Evolutionary conservation across 2,888 invertebrate species (phyloP).

Genomic region (Marronus borbonicus): DNA sequence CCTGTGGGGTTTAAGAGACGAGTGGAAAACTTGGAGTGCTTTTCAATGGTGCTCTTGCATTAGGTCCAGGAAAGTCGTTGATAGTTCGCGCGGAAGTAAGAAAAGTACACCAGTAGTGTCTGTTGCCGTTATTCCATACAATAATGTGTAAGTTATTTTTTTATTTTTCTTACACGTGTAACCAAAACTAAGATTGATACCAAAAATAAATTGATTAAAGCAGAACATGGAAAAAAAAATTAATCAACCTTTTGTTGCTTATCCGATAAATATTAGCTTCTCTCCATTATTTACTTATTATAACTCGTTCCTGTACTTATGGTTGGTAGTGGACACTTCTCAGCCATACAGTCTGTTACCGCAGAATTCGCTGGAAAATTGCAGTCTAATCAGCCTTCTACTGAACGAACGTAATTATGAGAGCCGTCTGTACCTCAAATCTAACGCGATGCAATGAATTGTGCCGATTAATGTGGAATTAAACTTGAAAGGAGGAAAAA

Average conservation of each 20-base stretch:
- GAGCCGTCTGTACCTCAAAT: background rate
- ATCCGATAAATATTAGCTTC: no score
- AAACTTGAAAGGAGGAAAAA: slow-evolving; percentile 10
- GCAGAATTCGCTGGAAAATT: slow-evolving; percentile 28
- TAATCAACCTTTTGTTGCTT: background rate
- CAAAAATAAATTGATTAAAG: background rate
- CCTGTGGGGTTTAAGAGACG: slow-evolving; percentile 61
- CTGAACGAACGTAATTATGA: slow-evolving; percentile 30
- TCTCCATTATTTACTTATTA: no score
- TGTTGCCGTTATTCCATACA: slow-evolving; percentile 62
- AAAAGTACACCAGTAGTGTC: slow-evolving; percentile 63
- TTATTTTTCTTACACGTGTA: background rate
- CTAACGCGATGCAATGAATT: slow-evolving; percentile 4
- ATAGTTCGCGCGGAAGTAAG: slow-evolving; percentile 53
- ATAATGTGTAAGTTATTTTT: slow-evolving; percentile 50
- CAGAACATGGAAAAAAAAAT: background rate
- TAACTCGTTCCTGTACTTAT: no score
- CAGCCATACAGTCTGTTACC: slow-evolving; percentile 25
- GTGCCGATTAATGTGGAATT: slow-evolving; percentile 11
- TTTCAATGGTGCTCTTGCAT: slow-evolving; percentile 58
- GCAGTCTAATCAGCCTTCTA: slow-evolving; percentile 38
- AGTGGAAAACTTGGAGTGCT: slow-evolving; percentile 54
- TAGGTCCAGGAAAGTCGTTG: slow-evolving; percentile 56
- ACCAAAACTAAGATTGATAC: background rate
- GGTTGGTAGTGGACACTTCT: slow-evolving; percentile 13